Evolutionary conservation across 1,140 invertebrate genomes (phyloP).

Genomic region (Adoxophyes honmai): DNA sequence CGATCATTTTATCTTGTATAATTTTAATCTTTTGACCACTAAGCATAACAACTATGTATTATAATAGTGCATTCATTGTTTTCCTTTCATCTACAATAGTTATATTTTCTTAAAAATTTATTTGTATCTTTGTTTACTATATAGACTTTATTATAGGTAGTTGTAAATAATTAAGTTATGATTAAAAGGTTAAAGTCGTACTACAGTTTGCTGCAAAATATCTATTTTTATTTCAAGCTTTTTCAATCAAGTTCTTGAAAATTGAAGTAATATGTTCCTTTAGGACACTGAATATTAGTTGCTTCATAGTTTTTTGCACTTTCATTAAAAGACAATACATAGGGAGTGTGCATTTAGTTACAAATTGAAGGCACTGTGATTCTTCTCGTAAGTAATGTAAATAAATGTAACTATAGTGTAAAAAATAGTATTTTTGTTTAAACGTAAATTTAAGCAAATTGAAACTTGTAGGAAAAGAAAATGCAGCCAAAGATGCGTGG

Average conservation of each 20-base stretch:
- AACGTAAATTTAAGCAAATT: slow-evolving; percentile 1
- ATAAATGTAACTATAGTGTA: slow-evolving; percentile 8
- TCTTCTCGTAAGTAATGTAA: background rate
- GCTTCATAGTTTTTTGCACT: too few species aligned
- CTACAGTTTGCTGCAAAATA: background rate
- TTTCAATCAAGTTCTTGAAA: too few species aligned
- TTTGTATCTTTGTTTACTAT: too few species aligned
- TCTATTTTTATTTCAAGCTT: too few species aligned
- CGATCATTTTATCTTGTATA: background rate
- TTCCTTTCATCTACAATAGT: too few species aligned
- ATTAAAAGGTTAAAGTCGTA: slow-evolving; percentile 11
- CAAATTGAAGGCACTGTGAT: slow-evolving; percentile 8
- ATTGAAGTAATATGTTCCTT: too few species aligned
- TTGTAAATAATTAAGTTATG: background rate
- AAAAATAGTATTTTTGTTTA: slow-evolving; percentile 5
- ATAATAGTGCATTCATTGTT: too few species aligned
- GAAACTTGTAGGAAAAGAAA: slow-evolving; percentile 14
- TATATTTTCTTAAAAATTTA: slow-evolving; percentile 24
- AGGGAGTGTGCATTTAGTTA: slow-evolving; percentile 7
- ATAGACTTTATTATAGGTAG: slow-evolving; percentile 3
- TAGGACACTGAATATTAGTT: too few species aligned
- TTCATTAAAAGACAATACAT: background rate
- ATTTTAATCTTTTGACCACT: slow-evolving; percentile 11
- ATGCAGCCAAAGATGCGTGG: slow-evolving; percentile 47
- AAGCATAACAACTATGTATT: too few species aligned